phyloP scores from a whole-genome alignment of 1,140 invertebrate species.

The Zaprionus inermis region DNA sequence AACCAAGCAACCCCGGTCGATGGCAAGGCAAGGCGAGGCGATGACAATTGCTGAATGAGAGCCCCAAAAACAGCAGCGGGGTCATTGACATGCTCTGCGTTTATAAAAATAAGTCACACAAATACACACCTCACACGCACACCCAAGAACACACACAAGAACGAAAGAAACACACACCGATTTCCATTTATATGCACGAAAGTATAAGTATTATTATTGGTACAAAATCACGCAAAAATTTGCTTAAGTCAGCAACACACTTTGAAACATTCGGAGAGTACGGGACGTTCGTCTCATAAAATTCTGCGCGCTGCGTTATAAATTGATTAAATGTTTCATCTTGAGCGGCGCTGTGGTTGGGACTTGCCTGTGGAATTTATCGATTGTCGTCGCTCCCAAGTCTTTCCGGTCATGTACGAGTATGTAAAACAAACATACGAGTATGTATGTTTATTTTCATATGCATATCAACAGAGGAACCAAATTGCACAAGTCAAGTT shows the following conservation, averaged over 20 bases:
- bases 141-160: not conserved
- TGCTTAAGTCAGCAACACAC: conserved; percentile 61
- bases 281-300: conserved; percentile 9
- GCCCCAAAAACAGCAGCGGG: conserved; percentile 37
- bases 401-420: conserved; percentile 1
- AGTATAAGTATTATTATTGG: conserved; percentile 12
- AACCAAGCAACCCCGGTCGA: conserved; percentile 22
- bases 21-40: not conserved
- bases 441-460: not conserved
- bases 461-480: conserved; percentile 30
- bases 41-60: conserved; percentile 10
- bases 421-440: too few species aligned
- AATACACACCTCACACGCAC: conserved; percentile 8
- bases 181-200: not conserved
- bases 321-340: conserved; percentile 31
- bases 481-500: conserved; percentile 42
- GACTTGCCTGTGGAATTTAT: conserved; percentile 61
- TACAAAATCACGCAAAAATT: conserved; percentile 44
- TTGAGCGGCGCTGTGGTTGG: conserved; percentile 19
- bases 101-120: conserved; percentile 43
- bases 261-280: conserved; percentile 2
- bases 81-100: conserved; percentile 61
- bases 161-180: not conserved
- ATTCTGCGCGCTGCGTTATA: conserved; percentile 17
- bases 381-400: conserved; percentile 56